phyloP scores from a whole-genome alignment of 2,888 invertebrate genomes.

The Cephus spinipes region DNA sequence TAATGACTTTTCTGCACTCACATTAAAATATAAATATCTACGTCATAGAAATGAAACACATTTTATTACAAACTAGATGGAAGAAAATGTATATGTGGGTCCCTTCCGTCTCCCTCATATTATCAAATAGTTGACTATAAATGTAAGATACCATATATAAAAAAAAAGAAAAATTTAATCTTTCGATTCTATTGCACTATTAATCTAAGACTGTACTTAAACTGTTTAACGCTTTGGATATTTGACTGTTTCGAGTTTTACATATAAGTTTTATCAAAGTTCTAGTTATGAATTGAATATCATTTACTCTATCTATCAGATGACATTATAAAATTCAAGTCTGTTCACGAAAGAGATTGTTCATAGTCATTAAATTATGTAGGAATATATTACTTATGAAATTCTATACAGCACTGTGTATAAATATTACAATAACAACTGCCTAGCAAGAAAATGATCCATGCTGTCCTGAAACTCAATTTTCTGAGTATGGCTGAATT shows the following conservation, averaged over 20 bases:
- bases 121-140: background rate
- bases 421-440: too few species aligned
- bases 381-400: background rate
- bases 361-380: background rate
- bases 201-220: background rate
- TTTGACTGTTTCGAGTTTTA: background rate
- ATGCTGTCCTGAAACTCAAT: too few species aligned
- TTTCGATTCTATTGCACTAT: background rate
- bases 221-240: background rate
- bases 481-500: too few species aligned
- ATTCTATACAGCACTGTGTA: too few species aligned
- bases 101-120: background rate
- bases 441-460: too few species aligned
- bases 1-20: background rate
- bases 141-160: background rate
- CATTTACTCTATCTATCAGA: background rate
- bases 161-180: background rate
- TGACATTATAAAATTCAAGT: background rate
- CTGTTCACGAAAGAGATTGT: background rate
- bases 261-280: background rate
- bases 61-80: background rate
- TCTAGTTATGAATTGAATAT: background rate
- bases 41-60: background rate
- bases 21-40: background rate
- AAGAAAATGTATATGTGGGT: background rate